Evolutionary conservation across 2,113 vertebrate species (phyloP), one percentile per base, ranked within the genome.

Genomic region (Indicator indicator): DNA sequence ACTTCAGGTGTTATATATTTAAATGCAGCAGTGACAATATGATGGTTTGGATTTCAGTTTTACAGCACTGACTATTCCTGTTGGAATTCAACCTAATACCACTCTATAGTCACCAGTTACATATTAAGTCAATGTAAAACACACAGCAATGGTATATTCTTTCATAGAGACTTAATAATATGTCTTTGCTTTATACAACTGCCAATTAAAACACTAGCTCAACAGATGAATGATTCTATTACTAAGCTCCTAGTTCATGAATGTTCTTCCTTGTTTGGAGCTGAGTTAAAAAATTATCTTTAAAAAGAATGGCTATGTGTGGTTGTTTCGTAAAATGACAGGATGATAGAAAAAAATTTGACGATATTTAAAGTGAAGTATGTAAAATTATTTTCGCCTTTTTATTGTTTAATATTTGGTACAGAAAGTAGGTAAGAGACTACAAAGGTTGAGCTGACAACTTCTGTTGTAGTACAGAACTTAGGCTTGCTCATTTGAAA

Each of bases 171-270:
- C 65, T 42, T 89, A 78, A 73, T 86, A 78, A 74, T 52, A 78
- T 0, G 6, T 72, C 38, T 89, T 83, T 77, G 48, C 58, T 81
- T 84, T 69, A n/a, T 60, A 17, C 40, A 86, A 27, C 67, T 87
- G 63, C 55, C 72, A 78, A 94, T 94, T 94, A 93, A 90, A 87
- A 26, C 30, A 70, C 50, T 19, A 38, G 30, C 59, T 89, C 44
- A 68, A 52, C 65, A 60, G 33, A 50, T 28, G 18, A 88, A 52
- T 88, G 5, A 38, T 88, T 91, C 52, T 73, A 6, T 79, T 93
- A 69, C 52, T 76, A 62, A 82, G n/a, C 28, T 89, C 16, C 0
- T 27, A 52, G 69, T 18, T 81, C 1, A 6, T 38, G 38, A 2
- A 46, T 69, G 72, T 90, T 56, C 32, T 63, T 71, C 38, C 40